Conservation (phyloP, 2,888 invertebrate species). For the Cacoxenus indagator region DNA sequence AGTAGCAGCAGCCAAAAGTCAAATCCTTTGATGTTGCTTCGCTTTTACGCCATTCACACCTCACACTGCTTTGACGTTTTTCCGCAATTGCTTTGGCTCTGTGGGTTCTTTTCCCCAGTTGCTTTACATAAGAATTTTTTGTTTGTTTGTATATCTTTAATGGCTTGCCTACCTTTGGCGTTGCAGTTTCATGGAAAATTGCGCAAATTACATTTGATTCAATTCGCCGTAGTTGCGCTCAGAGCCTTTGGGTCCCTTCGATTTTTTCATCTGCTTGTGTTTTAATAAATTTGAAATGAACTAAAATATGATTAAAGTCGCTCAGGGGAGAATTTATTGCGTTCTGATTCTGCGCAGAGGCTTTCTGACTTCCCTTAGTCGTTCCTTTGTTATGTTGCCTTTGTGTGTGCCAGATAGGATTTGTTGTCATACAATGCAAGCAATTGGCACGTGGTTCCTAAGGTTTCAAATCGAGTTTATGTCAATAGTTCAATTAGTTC, state of each 20-base stretch:
- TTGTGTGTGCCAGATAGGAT: too few species aligned
- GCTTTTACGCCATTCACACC: neutral
- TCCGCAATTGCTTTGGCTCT: neutral
- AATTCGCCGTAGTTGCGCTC: neutral
- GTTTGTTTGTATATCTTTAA: neutral
- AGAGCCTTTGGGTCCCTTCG: neutral
- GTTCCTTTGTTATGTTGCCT: neutral
- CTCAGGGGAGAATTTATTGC: constrained; percentile 4
- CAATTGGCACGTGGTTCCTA: too few species aligned
- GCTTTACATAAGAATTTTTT: neutral
- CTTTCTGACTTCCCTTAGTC: neutral
- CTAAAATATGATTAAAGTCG: constrained; percentile 5
- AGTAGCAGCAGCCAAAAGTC: neutral
- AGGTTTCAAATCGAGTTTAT: too few species aligned
- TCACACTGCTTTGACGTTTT: neutral
- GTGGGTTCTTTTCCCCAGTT: neutral
- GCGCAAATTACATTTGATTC: neutral
- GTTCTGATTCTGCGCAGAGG: constrained; percentile 12
- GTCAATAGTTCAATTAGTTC: too few species aligned
- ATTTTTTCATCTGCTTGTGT: neutral
- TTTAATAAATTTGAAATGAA: constrained; percentile 16
- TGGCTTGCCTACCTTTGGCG: neutral
- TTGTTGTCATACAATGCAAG: too few species aligned
- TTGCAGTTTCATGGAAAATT: neutral
- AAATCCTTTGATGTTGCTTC: neutral